phyloP scores from a whole-genome alignment of 1,140 invertebrate genomes.

The Samia ricini region DNA sequence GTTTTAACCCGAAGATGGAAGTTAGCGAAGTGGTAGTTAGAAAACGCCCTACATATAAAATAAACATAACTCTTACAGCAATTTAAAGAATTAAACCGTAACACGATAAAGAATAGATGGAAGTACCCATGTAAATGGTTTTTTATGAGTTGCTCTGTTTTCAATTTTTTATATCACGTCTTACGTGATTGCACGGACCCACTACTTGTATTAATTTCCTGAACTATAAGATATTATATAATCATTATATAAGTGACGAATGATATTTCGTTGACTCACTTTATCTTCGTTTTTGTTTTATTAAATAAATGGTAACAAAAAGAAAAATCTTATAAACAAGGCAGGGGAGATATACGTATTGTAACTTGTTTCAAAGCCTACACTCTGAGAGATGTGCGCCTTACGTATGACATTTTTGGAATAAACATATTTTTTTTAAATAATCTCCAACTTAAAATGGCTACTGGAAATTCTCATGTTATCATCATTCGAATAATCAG shows the following conservation, averaged over 20 bases:
- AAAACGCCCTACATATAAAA: too few relatives aligned
- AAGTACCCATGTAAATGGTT: background rate
- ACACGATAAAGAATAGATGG: background rate
- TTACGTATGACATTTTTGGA: background rate
- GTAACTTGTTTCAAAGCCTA: too few relatives aligned
- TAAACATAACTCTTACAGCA: background rate
- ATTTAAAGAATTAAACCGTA: background rate
- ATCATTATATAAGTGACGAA: background rate
- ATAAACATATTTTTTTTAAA: background rate
- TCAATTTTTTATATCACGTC: constrained; percentile 15
- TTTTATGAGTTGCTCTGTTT: constrained; percentile 5
- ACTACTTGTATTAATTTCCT: background rate
- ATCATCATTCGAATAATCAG: background rate
- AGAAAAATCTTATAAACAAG: too few relatives aligned
- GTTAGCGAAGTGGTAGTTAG: too few relatives aligned
- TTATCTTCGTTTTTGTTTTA: background rate
- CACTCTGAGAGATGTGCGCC: too few relatives aligned
- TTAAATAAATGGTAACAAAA: background rate
- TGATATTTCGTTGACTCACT: background rate
- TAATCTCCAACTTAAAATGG: background rate
- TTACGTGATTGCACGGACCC: constrained; percentile 15
- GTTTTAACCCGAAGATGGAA: too few relatives aligned
- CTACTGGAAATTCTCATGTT: background rate
- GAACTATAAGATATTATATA: background rate
- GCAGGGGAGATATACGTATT: too few relatives aligned